phyloP scores from a whole-genome alignment of 2,888 invertebrate species.

The Ecliptopera silaceata region DNA sequence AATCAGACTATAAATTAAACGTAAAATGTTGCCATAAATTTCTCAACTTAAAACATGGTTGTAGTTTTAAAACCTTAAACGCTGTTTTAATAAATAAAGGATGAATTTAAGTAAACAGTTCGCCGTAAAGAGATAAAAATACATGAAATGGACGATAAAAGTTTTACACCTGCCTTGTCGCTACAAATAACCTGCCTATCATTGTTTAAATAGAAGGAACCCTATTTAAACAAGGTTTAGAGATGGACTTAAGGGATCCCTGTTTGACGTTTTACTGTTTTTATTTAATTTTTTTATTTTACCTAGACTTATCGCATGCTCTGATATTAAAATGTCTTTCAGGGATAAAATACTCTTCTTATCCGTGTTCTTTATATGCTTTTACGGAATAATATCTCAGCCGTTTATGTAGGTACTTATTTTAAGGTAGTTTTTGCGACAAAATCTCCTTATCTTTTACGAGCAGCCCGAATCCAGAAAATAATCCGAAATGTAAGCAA shows the following conservation, averaged over 20 bases:
- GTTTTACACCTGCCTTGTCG: constrained; percentile 47
- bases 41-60: constrained; percentile 33
- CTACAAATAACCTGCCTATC: constrained; percentile 33
- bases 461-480: constrained; percentile 1
- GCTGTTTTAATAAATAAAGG: constrained; percentile 37
- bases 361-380: too few species aligned
- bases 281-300: not conserved
- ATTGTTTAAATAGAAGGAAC: constrained; percentile 26
- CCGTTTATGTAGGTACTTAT: too few species aligned
- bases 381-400: too few species aligned
- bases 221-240: constrained; percentile 15
- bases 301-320: too few species aligned
- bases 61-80: constrained; percentile 26
- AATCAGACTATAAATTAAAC: constrained; percentile 30
- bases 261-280: constrained; percentile 8
- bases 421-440: not conserved
- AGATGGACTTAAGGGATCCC: not conserved
- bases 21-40: constrained; percentile 33
- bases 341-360: too few species aligned
- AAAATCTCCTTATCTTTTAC: constrained; percentile 1
- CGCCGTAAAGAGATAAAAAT: constrained; percentile 41
- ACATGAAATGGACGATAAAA: constrained; percentile 45
- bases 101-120: constrained; percentile 37
- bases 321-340: too few species aligned
- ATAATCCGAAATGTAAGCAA: constrained; percentile 13